Conservation (phyloP, 1,140 invertebrate genomes). For the Listronotus oregonensis region DNA sequence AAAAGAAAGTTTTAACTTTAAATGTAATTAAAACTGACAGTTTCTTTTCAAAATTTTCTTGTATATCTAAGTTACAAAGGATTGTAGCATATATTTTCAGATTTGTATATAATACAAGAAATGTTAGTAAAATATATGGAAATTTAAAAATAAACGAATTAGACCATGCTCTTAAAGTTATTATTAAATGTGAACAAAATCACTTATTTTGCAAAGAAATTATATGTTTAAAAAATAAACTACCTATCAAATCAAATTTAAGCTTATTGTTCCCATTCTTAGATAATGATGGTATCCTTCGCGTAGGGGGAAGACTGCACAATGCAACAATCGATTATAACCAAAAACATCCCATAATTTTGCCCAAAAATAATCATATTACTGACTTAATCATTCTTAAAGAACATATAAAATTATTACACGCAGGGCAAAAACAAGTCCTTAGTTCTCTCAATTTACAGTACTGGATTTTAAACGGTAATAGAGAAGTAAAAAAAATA, state of each 20-base stretch:
- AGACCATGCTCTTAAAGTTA: too few species aligned
- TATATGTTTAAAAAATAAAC: too few species aligned
- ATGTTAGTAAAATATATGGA: too few species aligned
- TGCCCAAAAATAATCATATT: constrained; percentile 46
- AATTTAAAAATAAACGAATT: too few species aligned
- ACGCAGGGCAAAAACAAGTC: constrained; percentile 38
- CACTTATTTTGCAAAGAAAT: too few species aligned
- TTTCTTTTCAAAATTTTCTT: too few species aligned
- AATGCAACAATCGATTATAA: constrained; percentile 44
- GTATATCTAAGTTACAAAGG: too few species aligned
- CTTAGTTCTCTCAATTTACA: constrained; percentile 2
- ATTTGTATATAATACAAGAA: too few species aligned
- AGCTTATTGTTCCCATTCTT: constrained; percentile 43
- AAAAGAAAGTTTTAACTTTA: too few species aligned
- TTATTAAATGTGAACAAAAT: too few species aligned
- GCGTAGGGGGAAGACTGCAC: constrained; percentile 54
- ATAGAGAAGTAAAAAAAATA: background rate
- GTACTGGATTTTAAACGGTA: background rate
- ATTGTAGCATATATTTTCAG: too few species aligned
- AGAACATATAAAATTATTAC: constrained; percentile 40
- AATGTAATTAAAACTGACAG: too few species aligned
- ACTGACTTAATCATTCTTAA: constrained; percentile 49
- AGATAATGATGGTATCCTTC: constrained; percentile 48
- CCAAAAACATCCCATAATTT: constrained; percentile 56
- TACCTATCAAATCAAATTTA: constrained; percentile 10